Conservation (phyloP, 2,888 invertebrate species). For the Osedax fenrisi region DNA sequence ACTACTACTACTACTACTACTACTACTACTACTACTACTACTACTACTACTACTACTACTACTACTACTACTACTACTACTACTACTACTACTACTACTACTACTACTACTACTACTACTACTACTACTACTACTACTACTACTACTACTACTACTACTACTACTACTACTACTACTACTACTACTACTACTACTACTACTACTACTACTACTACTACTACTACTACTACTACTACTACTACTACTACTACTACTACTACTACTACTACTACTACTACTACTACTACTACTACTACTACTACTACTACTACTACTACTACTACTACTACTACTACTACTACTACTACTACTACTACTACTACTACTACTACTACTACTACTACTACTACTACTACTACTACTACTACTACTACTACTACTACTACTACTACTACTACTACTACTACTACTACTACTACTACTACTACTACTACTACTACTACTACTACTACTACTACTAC, state of each 20-base stretch:
- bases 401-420: conserved; percentile 11
- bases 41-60: neutral
- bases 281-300: conserved; percentile 7
- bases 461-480: conserved; percentile 11
- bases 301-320: conserved; percentile 8
- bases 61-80: neutral
- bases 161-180: conserved; percentile 11
- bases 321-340: conserved; percentile 10
- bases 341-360: conserved; percentile 11
- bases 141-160: neutral
- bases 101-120: neutral
- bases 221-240: conserved; percentile 11
- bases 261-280: conserved; percentile 12
- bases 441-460: conserved; percentile 10
- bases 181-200: conserved; percentile 8
- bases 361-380: conserved; percentile 8
- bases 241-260: conserved; percentile 8
- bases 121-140: neutral
- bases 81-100: neutral
- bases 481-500: conserved; percentile 3
- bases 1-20: neutral
- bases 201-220: conserved; percentile 10
- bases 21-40: neutral
- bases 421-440: conserved; percentile 8
- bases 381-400: conserved; percentile 10